Conservation (phyloP, 2,888 invertebrate species). For the Chaetoderma sp. region DNA sequence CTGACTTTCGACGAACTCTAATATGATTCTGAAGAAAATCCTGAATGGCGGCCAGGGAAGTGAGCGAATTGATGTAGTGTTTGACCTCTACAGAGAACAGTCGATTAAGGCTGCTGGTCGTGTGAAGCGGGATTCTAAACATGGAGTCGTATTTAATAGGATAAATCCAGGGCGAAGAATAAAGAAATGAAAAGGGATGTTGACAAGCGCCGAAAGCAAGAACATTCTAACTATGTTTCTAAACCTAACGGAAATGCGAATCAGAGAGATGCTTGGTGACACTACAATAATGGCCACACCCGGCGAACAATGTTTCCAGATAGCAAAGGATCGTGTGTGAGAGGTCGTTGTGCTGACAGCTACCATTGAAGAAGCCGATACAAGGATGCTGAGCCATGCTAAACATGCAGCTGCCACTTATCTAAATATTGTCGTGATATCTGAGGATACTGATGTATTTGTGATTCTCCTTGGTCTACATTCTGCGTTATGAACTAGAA, state of each 20-base stretch:
- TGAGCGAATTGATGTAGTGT: background rate
- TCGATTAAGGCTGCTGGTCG: background rate
- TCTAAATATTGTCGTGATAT: constrained; percentile 14
- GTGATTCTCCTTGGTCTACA: too few species aligned
- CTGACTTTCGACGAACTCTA: too few species aligned
- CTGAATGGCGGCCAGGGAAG: background rate
- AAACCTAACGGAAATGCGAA: constrained; percentile 15
- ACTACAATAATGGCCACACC: constrained; percentile 22
- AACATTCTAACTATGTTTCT: constrained; percentile 23
- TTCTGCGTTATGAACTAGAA: too few species aligned
- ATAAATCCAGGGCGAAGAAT: background rate
- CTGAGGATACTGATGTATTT: too few species aligned
- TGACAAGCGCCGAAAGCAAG: background rate
- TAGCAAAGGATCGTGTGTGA: background rate
- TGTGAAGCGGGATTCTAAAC: background rate
- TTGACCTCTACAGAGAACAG: background rate
- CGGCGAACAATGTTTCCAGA: constrained; percentile 15
- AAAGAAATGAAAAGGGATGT: background rate
- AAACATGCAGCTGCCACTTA: constrained; percentile 25
- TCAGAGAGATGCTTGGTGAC: background rate
- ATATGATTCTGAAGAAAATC: background rate
- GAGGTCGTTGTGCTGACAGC: constrained; percentile 18
- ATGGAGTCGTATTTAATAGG: background rate
- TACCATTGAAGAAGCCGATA: too few species aligned
- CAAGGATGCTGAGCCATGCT: constrained; percentile 30